phyloP scores from a whole-genome alignment of 2,113 vertebrate species.

The Capreolus pygargus region DNA sequence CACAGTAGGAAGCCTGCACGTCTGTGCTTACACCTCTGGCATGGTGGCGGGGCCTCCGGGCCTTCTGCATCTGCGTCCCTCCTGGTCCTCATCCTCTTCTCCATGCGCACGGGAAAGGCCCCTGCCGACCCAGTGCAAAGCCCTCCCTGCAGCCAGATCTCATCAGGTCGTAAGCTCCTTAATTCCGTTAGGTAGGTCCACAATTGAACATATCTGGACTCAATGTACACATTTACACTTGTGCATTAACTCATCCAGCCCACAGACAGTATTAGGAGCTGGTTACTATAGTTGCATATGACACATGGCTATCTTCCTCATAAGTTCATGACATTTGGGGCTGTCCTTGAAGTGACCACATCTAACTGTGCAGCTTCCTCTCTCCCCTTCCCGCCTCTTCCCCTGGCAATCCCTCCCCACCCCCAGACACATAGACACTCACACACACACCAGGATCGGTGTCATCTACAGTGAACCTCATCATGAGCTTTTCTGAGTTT shows the following conservation, averaged over 20 bases:
- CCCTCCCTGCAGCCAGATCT: neutral
- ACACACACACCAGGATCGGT: neutral
- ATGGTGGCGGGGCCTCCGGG: neutral
- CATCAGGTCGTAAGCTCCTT: neutral
- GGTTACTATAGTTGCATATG: accelerated
- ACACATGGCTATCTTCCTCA: neutral
- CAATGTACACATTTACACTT: neutral
- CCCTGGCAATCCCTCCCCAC: accelerated
- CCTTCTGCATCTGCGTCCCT: too few relatives aligned
- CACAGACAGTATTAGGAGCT: accelerated
- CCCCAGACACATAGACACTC: neutral
- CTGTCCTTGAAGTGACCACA: neutral
- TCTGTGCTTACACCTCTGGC: accelerated
- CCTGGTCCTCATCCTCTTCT: neutral
- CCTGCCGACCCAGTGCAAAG: too few relatives aligned
- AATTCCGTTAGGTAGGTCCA: neutral
- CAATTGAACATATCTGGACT: neutral
- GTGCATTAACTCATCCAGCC: neutral
- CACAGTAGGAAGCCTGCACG: accelerated
- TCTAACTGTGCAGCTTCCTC: neutral
- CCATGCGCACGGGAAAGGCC: accelerated
- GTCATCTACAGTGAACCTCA: accelerated
- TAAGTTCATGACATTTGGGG: accelerated
- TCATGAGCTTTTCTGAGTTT: neutral
- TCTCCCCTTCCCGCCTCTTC: neutral